A percentile compares a stretch with the other conserved stretches of the same genome.
Evolutionary conservation across 2,113 vertebrate genomes (phyloP).

Genomic region (Alosa alosa): DNA sequence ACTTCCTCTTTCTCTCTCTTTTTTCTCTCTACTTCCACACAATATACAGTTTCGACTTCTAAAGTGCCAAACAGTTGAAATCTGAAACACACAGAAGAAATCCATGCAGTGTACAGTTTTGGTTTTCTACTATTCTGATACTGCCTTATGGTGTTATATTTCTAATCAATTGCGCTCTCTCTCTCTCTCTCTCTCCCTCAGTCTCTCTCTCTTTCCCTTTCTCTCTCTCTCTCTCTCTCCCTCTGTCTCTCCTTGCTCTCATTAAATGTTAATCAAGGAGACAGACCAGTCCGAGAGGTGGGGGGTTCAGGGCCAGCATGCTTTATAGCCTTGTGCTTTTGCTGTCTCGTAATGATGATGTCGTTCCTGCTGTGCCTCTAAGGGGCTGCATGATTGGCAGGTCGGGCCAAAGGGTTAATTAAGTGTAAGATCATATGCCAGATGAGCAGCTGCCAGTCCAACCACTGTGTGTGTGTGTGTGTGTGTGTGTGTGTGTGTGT

Average conservation of each 20-base stretch:
- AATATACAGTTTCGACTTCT: too few species aligned
- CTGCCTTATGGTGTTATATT: background rate
- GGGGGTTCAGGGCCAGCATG: background rate
- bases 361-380: slow-evolving; percentile 1
- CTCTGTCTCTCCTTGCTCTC: slow-evolving; percentile 40
- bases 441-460: slow-evolving; percentile 12
- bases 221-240: slow-evolving; percentile 43
- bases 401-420: slow-evolving; percentile 36
- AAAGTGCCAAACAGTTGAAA: too few species aligned
- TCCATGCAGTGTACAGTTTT: too few species aligned
- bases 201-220: slow-evolving; percentile 42
- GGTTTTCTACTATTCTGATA: too few species aligned
- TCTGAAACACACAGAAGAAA: too few species aligned
- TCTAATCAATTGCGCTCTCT: background rate
- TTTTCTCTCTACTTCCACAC: too few species aligned
- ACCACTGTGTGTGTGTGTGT: slow-evolving; percentile 9
- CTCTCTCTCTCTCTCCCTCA: background rate
- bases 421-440: slow-evolving; percentile 30
- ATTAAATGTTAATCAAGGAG: background rate
- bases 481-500: background rate
- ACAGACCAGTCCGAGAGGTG: background rate
- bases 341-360: too few species aligned
- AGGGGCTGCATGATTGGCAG: slow-evolving; percentile 27
- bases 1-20: too few species aligned
- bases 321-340: slow-evolving; percentile 29